Conservation (phyloP, 1,140 invertebrate genomes). For the Lepidostoma basale region DNA sequence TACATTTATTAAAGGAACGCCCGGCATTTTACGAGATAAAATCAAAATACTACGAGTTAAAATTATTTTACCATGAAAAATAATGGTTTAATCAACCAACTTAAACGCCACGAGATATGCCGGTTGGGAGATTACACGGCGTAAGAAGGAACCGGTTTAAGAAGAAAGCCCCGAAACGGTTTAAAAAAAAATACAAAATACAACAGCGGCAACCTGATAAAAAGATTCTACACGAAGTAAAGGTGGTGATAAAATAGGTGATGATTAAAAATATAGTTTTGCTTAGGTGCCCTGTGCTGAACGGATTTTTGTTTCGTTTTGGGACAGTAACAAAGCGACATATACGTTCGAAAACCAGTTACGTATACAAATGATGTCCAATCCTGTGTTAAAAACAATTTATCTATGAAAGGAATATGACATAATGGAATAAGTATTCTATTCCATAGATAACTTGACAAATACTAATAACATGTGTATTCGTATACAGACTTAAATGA, state of each 20-base stretch:
- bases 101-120: constrained; percentile 4
- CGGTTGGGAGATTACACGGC: not conserved
- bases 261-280: not conserved
- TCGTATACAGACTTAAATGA: too few relatives aligned
- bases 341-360: constrained; percentile 5
- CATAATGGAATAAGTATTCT: constrained; percentile 39
- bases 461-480: not conserved
- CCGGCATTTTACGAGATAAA: constrained; percentile 9
- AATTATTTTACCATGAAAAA: constrained; percentile 27
- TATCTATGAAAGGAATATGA: constrained; percentile 42
- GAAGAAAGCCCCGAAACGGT: not conserved
- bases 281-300: not conserved
- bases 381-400: constrained; percentile 35
- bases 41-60: not conserved
- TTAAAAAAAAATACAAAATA: not conserved
- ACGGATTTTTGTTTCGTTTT: not conserved
- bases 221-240: too few relatives aligned
- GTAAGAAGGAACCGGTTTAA: constrained; percentile 16
- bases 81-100: constrained; percentile 16
- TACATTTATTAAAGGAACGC: too few relatives aligned
- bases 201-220: too few relatives aligned
- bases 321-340: not conserved
- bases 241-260: too few relatives aligned
- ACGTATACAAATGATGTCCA: constrained; percentile 27
- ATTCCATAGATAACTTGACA: constrained; percentile 18